Percentiles rank a stretch among this genome's conserved stretches.
These are phyloP conservation scores for Silurus glanis DNA, from an alignment of 2,113 vertebrate genomes.

Conservation along the genomic window DNA sequence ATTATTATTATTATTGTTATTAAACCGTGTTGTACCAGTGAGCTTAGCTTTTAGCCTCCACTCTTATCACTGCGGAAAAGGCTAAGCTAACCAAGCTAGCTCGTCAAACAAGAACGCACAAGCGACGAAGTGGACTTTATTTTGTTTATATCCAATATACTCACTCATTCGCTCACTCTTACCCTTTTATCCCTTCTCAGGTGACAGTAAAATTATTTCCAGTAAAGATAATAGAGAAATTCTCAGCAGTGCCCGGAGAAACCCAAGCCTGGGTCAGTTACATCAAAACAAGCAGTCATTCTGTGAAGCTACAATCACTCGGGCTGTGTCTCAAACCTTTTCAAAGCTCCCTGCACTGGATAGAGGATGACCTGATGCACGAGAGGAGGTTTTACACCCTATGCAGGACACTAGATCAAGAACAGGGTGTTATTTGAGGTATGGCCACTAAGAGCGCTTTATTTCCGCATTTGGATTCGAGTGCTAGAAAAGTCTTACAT, in stretches of 20 bases:
- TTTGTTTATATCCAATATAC: too few relatives aligned
- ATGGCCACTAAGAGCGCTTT: not conserved
- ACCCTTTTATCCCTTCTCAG: conserved; percentile 55
- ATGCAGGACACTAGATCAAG: not conserved
- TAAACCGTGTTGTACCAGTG: not conserved
- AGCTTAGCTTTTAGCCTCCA: not conserved
- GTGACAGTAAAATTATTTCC: conserved; percentile 18
- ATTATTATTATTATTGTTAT: too few relatives aligned
- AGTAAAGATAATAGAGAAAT: conserved; percentile 23
- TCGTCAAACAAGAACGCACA: not conserved
- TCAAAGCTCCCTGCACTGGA: not conserved
- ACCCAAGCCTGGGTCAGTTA: conserved; percentile 52
- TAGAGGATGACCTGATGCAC: not conserved
- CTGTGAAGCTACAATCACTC: not conserved
- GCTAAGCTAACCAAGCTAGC: not conserved
- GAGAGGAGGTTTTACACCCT: not conserved
- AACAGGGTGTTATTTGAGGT: not conserved
- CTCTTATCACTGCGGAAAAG: not conserved
- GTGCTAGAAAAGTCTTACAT: not conserved
- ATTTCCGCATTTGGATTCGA: not conserved
- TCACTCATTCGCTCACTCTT: conserved; percentile 13
- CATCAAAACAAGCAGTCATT: conserved; percentile 30
- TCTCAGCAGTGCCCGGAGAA: conserved; percentile 56
- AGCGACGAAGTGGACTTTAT: too few relatives aligned
- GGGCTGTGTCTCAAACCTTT: not conserved